phyloP scores from a whole-genome alignment of 2,113 vertebrate genomes.

The Pseudorhombus dupliciocellatus region DNA sequence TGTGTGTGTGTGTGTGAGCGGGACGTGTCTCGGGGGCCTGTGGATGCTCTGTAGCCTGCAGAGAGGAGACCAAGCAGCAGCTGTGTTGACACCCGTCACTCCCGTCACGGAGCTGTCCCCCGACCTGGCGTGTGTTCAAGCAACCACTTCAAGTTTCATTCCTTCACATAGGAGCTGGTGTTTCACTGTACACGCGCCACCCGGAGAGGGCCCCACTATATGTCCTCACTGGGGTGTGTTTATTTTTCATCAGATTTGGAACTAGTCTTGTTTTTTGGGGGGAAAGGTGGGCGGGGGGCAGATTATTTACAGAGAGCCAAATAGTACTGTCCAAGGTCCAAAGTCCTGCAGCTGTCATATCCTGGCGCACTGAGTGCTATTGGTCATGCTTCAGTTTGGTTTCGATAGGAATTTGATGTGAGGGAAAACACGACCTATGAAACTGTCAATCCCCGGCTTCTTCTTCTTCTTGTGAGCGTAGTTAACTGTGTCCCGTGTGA shows the following conservation, averaged over 20 bases:
- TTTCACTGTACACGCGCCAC: background rate
- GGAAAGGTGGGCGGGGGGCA: slow-evolving; percentile 20
- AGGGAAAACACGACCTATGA: slow-evolving; percentile 54
- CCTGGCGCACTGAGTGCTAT: slow-evolving; percentile 8
- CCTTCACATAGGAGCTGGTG: background rate
- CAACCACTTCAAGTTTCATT: no score
- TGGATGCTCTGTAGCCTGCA: slow-evolving; percentile 26
- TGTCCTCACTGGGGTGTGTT: background rate
- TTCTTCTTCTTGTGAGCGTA: background rate
- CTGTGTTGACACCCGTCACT: slow-evolving; percentile 37
- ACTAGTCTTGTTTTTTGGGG: slow-evolving; percentile 10
- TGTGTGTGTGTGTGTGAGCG: slow-evolving; percentile 22
- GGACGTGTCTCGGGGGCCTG: slow-evolving; percentile 40
- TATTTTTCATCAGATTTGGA: background rate
- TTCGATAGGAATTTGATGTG: slow-evolving; percentile 45
- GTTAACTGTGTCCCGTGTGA: background rate
- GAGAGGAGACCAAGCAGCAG: slow-evolving; percentile 27
- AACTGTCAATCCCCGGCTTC: slow-evolving; percentile 31
- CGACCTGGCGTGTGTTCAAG: no score
- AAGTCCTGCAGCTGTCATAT: slow-evolving; percentile 73
- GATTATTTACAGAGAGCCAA: slow-evolving; percentile 71
- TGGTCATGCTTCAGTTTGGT: slow-evolving; percentile 55
- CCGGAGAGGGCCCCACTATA: background rate
- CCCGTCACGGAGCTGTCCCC: background rate
- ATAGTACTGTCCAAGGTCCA: slow-evolving; percentile 65